phyloP scores from a whole-genome alignment of 2,113 vertebrate genomes.

The Neodon shergylaensis region DNA sequence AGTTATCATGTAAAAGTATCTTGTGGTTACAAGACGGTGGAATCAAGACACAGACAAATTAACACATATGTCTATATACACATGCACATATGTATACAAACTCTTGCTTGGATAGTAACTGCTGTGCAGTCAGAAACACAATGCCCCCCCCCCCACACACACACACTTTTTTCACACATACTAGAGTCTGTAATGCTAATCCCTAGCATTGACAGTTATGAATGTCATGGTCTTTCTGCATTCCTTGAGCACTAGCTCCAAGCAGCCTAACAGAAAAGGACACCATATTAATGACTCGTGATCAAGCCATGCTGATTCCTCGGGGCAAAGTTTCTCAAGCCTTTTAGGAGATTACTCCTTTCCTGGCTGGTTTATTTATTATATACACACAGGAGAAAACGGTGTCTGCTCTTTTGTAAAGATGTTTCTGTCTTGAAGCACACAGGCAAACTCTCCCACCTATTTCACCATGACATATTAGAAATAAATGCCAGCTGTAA shows the following conservation, averaged over 20 bases:
- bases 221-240: background rate
- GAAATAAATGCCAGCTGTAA: slow-evolving; percentile 83
- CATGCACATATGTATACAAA: background rate
- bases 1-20: background rate
- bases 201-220: background rate
- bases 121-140: background rate
- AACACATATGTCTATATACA: background rate
- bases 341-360: background rate
- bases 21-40: background rate
- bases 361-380: slow-evolving; percentile 25
- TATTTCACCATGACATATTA: slow-evolving; percentile 73
- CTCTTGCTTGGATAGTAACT: background rate
- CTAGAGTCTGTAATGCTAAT: slow-evolving; percentile 11
- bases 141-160: background rate
- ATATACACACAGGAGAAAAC: slow-evolving; percentile 33
- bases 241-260: background rate
- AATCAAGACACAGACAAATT: background rate
- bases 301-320: background rate
- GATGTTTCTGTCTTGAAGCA: slow-evolving; percentile 66
- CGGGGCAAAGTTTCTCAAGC: background rate
- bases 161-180: background rate
- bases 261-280: background rate
- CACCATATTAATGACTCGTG: too few species aligned
- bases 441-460: slow-evolving; percentile 65
- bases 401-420: background rate